Percentiles rank a stretch among this genome's conserved stretches.
These are phyloP conservation scores for Teleogryllus occipitalis DNA, from an alignment of 1,140 invertebrate genomes.

Conservation along the genomic window DNA sequence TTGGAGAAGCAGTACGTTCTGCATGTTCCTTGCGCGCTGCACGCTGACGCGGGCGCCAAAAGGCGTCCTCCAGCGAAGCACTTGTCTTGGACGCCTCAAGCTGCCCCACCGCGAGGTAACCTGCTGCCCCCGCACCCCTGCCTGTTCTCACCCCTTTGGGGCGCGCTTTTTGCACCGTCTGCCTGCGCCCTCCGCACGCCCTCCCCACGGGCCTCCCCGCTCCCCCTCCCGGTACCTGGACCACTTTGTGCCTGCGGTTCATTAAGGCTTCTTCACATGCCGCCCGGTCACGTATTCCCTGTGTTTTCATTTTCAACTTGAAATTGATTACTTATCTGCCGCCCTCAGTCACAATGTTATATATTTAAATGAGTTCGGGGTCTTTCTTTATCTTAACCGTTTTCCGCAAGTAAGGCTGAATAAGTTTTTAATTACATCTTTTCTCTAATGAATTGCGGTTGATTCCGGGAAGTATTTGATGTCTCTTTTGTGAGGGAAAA, in stretches of 20 bases:
- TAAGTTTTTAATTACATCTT: slow-evolving; percentile 2
- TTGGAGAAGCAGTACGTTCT: no score
- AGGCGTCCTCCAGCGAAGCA: no score
- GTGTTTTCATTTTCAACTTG: background rate
- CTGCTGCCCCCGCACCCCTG: background rate
- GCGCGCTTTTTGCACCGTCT: background rate
- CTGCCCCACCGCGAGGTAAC: background rate
- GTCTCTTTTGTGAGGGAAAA: background rate
- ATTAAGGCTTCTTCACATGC: background rate
- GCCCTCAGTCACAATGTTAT: background rate
- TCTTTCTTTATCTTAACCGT: background rate
- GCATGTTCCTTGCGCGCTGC: no score
- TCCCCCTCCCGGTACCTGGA: background rate
- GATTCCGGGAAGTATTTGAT: background rate
- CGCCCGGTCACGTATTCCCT: background rate
- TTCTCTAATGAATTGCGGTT: background rate
- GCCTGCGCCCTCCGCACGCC: background rate
- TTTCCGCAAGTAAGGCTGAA: background rate
- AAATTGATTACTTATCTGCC: slow-evolving; percentile 1
- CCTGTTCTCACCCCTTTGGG: background rate
- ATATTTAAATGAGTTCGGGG: background rate
- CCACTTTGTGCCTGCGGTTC: background rate
- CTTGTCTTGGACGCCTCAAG: background rate
- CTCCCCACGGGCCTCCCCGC: background rate
- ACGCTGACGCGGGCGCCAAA: no score